Evolutionary conservation across 1,140 invertebrate species (phyloP).

Genomic region (Heliconius nattereri): DNA sequence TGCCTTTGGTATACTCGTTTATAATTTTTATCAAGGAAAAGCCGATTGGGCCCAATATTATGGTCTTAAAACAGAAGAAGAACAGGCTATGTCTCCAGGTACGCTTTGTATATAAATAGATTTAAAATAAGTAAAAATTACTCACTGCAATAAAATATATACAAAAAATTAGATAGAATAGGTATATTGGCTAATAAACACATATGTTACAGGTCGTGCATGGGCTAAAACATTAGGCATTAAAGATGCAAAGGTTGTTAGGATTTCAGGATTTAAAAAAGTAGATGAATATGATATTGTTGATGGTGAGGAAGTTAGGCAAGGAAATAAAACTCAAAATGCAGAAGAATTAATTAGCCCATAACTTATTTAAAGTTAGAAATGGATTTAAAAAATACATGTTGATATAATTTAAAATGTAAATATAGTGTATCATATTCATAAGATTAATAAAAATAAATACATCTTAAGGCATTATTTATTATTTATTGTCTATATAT

Average conservation of each 20-base stretch:
- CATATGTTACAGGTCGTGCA: conserved; percentile 68
- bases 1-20: conserved; percentile 83
- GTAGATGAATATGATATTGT: conserved; percentile 75
- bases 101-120: conserved; percentile 47
- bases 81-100: conserved; percentile 80
- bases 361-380: conserved; percentile 40
- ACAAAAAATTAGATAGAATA: too few relatives aligned
- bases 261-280: conserved; percentile 77
- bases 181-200: neutral
- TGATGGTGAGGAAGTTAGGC: conserved; percentile 63
- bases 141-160: too few relatives aligned
- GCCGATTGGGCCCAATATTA: conserved; percentile 84
- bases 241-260: conserved; percentile 80
- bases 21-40: conserved; percentile 82
- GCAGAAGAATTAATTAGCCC: conserved; percentile 35
- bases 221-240: conserved; percentile 81
- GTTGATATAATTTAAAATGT: neutral
- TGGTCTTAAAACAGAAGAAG: conserved; percentile 83
- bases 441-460: neutral
- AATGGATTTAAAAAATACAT: neutral
- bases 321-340: conserved; percentile 42
- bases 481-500: neutral
- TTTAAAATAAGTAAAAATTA: too few relatives aligned
- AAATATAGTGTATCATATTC: neutral
- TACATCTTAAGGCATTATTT: neutral